Base-by-base conservation (phyloP, 2,888 invertebrate species). In the Drosophila conformis region DNA sequence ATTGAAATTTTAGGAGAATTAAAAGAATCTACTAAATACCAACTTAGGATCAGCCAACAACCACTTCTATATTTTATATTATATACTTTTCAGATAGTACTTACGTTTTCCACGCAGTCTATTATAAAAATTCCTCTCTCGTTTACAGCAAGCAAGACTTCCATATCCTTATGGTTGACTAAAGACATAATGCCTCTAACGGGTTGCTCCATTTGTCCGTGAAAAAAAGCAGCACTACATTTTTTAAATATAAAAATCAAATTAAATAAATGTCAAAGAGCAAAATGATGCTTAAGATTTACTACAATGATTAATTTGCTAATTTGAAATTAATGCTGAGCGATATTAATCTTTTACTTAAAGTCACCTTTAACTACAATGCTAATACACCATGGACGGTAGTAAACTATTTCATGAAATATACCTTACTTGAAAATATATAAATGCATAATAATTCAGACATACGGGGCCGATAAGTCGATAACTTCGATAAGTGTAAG, bases 121-220 rank as follows among this genome's bases (percentile, higher is more conserved):
- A 98, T 96, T 72, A 98, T 95, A 91, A 97, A 97, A 73, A 98
- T 95, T 6, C 97, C 97, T 68, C 95, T 95, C 2, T 96, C 95
- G 91, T 98, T 98, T 86, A 99, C 95, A n/a, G 97, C 98, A 48
- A 98, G 95, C 51, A 97, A 94, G 27, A 99, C 97, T 7, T 97
- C 96, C 78, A 97, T 95, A 92, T 98, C 98, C 82, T 96, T 96
- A 92, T 97, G 97, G 2, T 96, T 97, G 68, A 98, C 95, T 89
- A 98, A 94, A 66, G 97, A 97, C 70, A 97, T 96, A 69, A 98
- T 94, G 57, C 97, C 97, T 63, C 97, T 95, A 0, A 97, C 96
- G 0, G 98, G 98, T 93, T 97, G 97, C 93, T 99, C 98, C 62
- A 99, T 96, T 94, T 98, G 98, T 11, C 98, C 98, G 94, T 97